Base-by-base conservation (phyloP, 2,888 invertebrate species). In the Drosophila longiperda region DNA sequence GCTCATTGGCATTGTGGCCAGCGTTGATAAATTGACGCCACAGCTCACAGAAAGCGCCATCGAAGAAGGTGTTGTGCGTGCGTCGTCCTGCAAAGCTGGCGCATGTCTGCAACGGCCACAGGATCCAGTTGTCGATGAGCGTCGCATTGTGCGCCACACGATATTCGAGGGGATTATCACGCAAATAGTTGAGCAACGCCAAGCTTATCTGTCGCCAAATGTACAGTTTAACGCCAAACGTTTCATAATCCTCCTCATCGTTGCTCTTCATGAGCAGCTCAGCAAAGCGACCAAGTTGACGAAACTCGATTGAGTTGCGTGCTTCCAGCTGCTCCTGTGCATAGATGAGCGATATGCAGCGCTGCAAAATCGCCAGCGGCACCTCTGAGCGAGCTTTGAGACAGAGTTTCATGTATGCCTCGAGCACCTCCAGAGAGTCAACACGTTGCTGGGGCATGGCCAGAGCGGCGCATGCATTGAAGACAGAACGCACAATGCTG, bases 31-130 rank as follows among this genome's bases (percentile, higher is more conserved):
- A 65, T 40, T 91, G 87, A 1, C 89, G 87, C 92, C 92, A 92
- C 5, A 82, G 66, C 8, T 79, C 78, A 59, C 89, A 87, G 68
- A 92, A 91, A 17, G 55, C 26, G 11, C 73, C 71, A 65, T 91
- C 90, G 11, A 91, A 90, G 17, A 59, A 58, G 38, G 80, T 78
- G 52, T 63, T 68, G 2, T 45, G 23, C 45, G 64, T 59, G 38
- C 85, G 78, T 1, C 83, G 78, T 0, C 85, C 89, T 0, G 89
- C 87, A 62, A 91, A 90, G 15, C 83, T 82, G 26, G 82, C 77
- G 40, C 79, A 83, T 0, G 82, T 75, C 15, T 90, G 87, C 11
- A 93, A 57, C 0, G 92, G 92, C 93, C 93, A 93, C 3, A 92
- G 33, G 0, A 92, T 79, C 92, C 92, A 93, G 0, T 78, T 75